Base-by-base conservation (phyloP, 2,888 invertebrate species). In the Drosophila sordidula region DNA sequence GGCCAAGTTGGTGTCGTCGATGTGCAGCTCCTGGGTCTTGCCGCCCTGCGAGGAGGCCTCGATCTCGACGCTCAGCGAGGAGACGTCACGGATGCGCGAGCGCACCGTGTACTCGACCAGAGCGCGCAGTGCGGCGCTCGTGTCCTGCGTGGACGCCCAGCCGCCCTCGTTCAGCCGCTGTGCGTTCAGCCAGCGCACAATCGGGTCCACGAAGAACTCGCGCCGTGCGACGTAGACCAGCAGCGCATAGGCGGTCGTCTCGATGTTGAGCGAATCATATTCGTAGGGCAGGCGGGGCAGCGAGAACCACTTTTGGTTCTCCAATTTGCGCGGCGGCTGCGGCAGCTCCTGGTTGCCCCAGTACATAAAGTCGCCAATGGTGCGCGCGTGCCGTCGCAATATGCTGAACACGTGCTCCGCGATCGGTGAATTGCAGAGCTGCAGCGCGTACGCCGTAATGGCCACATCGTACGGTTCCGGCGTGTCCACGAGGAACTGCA, bases 181-280 rank as follows among this genome's bases (percentile, higher is more conserved):
- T 0, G 97, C 94, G 91, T 98, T 98, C 42, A 98, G 93, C 98
- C 98, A 98, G 90, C 96, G 95, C 9, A 98, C 97, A 78, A 98
- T 97, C 2, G 96, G 95, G 88, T 98, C 97, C 64, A 97, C 95
- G 82, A 95, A 94, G 56, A 95, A 93, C 89, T 97, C 97, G 90
- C 97, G 96, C 16, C 97, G 94, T 32, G 96, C 96, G 70, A 97
- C 97, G 90, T 98, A 97, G 0, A 97, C 96, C 82, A 99, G 93
- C 50, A 99, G 93, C 0, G 97, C 98, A 91, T 98, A 98, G 0
- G 98, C 96, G 0, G 98, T 99, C 0, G 98, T 95, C 89, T 98
- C 98, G 46, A 98, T 96, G 91, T 98, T 98, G 90, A 96, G 95
- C 0, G 97, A 95, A 93, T 99, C 99, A 91, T 95, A 97, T 80